A percentile compares a stretch with the other conserved stretches of the same genome.
Evolutionary conservation across 2,888 invertebrate genomes (phyloP).

Genomic region (Plagodis dolabraria): DNA sequence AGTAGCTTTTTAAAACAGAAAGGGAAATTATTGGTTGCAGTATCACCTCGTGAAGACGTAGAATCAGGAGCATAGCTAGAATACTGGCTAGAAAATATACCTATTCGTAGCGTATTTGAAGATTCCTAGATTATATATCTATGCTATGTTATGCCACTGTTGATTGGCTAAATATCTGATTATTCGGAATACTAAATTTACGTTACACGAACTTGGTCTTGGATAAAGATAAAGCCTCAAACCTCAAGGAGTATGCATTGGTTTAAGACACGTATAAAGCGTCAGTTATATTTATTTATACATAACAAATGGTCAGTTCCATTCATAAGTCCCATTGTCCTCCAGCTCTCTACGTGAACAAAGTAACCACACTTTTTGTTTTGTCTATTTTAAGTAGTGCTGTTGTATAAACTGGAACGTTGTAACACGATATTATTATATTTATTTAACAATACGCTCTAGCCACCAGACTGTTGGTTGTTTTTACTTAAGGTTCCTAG

Average conservation of each 20-base stretch:
- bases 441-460: conserved; percentile 48
- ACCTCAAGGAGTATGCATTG: conserved; percentile 10
- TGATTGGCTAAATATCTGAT: no score
- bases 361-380: conserved; percentile 60
- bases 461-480: conserved; percentile 37
- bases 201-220: not conserved
- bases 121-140: no score
- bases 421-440: not conserved
- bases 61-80: no score
- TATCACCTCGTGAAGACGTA: no score
- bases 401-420: conserved; percentile 23
- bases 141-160: no score
- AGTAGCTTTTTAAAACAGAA: no score
- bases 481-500: conserved; percentile 23
- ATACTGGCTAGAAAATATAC: not conserved
- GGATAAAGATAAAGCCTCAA: conserved; percentile 3
- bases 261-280: conserved; percentile 17
- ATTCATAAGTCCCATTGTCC: conserved; percentile 40
- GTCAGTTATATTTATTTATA: not conserved
- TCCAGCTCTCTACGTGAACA: conserved; percentile 40
- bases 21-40: no score
- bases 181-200: not conserved
- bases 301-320: conserved; percentile 37
- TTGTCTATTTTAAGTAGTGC: conserved; percentile 54
- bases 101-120: not conserved